Evolutionary conservation across 2,113 vertebrate genomes (phyloP), one percentile per base, ranked within the genome.

Genomic region (Rhea americana): DNA sequence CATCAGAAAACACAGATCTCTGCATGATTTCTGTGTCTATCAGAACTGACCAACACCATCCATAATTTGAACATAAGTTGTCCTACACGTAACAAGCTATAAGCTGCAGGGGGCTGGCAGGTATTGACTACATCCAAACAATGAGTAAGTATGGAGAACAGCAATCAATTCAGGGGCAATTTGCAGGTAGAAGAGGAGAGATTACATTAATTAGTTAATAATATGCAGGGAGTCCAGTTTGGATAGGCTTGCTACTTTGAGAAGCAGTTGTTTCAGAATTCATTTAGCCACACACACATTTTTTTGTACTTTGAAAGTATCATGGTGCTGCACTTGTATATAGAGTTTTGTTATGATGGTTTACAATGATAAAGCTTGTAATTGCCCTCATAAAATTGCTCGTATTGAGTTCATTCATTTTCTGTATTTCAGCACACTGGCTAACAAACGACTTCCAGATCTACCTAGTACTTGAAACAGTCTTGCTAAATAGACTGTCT

Each of bases 241-340:
- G 32, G 7, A 25, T 66, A 51, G 55, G 32, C 48, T 74, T 35
- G 2, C 16, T 56, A 32, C 48, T 39, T 47, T 30, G 24, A 76
- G 58, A 58, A 48, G 51, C 62, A 45, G 6, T 79, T 3, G 9
- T 32, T 32, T 25, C 70, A 51, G 19, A 26, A 50, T 80, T 86
- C 17, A 10, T 41, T 73, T 45, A 37, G 55, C 65, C 50, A 24
- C 21, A 50, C 4, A 5, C 85, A 22, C 7, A 1, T 65, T 59
- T 30, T 85, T 59, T 28, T 4, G 0, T 51, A 8, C 20, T 66
- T 18, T 22, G 45, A 43, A 90, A n/a, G 55, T 0, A 0, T 72
- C 0, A 0, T n/a, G 45, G 26, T 0, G 0, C 48, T 53, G 50
- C 68, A 35, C 0, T 0, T 13, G 18, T 59, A 47, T 24, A 4